Conservation (phyloP, 2,113 vertebrate genomes). For the Scomber scombrus region DNA sequence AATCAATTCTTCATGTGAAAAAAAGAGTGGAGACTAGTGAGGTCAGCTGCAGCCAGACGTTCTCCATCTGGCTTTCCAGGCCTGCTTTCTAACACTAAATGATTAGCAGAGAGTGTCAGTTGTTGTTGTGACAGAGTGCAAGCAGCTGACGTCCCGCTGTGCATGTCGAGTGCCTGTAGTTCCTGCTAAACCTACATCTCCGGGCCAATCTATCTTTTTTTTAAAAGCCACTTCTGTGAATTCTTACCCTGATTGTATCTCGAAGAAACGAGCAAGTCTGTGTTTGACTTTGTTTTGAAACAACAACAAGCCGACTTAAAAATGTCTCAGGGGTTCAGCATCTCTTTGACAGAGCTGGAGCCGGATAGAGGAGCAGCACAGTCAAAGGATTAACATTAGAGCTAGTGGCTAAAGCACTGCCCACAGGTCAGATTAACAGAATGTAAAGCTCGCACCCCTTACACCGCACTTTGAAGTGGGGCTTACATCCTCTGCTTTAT, state of each 20-base stretch:
- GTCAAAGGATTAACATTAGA: slow-evolving; percentile 70
- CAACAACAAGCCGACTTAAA: slow-evolving; percentile 45
- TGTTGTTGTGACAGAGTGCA: slow-evolving; percentile 15
- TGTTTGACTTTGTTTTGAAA: slow-evolving; percentile 50
- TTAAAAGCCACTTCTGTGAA: slow-evolving; percentile 3
- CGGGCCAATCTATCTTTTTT: slow-evolving; percentile 6
- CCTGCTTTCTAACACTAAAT: slow-evolving; percentile 30
- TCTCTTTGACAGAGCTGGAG: slow-evolving; percentile 48
- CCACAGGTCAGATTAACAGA: slow-evolving; percentile 77
- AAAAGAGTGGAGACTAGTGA: neutral
- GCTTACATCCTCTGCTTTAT: slow-evolving; percentile 67
- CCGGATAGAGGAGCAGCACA: slow-evolving; percentile 39
- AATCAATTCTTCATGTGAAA: slow-evolving; percentile 14
- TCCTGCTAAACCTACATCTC: slow-evolving; percentile 40
- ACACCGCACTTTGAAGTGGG: slow-evolving; percentile 67
- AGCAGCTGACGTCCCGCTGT: neutral
- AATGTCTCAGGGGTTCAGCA: slow-evolving; percentile 24
- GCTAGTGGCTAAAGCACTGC: slow-evolving; percentile 68
- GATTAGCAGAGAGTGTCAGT: slow-evolving; percentile 18
- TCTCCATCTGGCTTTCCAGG: neutral
- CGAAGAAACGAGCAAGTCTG: neutral
- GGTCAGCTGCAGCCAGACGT: slow-evolving; percentile 5
- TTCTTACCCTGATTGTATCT: slow-evolving; percentile 38
- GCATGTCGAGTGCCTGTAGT: slow-evolving; percentile 1
- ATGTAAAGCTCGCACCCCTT: slow-evolving; percentile 67